A percentile compares a stretch with the other conserved stretches of the same genome.
These are phyloP conservation scores for Myiotriccus ornatus DNA, from an alignment of 2,797 vertebrate species.

Conservation along the genomic window DNA sequence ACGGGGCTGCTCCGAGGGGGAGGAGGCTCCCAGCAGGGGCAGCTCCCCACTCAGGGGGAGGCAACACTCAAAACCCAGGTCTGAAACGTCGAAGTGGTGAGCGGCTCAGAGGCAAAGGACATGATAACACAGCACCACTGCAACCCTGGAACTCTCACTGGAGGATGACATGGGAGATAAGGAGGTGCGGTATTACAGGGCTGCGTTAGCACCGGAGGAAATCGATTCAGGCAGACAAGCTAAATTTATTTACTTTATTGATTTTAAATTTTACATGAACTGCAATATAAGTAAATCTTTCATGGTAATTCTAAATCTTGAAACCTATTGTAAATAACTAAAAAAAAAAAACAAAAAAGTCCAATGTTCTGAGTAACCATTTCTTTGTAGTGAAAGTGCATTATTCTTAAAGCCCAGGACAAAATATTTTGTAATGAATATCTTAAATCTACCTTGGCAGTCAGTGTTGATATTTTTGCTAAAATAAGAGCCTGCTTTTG, in stretches of 20 bases:
- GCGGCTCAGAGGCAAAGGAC: slow-evolving; percentile 36
- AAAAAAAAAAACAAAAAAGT: slow-evolving; percentile 61
- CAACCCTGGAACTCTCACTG: slow-evolving; percentile 55
- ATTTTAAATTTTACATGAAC: slow-evolving; percentile 84
- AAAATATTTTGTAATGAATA: slow-evolving; percentile 75
- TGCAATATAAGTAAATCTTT: slow-evolving; percentile 82
- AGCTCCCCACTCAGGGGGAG: neutral
- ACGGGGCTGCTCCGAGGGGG: neutral
- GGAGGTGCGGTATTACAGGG: slow-evolving; percentile 67
- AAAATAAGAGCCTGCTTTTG: slow-evolving; percentile 60
- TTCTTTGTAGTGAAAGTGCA: slow-evolving; percentile 69
- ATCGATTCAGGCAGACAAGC: slow-evolving; percentile 77
- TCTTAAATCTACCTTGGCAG: slow-evolving; percentile 72
- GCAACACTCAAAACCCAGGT: neutral
- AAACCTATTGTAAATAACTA: slow-evolving; percentile 79
- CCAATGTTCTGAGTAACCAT: slow-evolving; percentile 64
- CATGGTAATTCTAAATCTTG: slow-evolving; percentile 79
- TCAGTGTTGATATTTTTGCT: slow-evolving; percentile 57
- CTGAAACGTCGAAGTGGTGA: slow-evolving; percentile 29
- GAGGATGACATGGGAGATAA: slow-evolving; percentile 74
- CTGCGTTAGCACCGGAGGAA: slow-evolving; percentile 64
- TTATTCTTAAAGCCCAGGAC: slow-evolving; percentile 77
- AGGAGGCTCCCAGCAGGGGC: neutral
- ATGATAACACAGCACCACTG: slow-evolving; percentile 44
- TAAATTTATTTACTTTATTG: slow-evolving; percentile 84